These are phyloP conservation scores for Microcebus murinus DNA, from an alignment of 2,113 vertebrate species.

Conservation along the genomic window DNA sequence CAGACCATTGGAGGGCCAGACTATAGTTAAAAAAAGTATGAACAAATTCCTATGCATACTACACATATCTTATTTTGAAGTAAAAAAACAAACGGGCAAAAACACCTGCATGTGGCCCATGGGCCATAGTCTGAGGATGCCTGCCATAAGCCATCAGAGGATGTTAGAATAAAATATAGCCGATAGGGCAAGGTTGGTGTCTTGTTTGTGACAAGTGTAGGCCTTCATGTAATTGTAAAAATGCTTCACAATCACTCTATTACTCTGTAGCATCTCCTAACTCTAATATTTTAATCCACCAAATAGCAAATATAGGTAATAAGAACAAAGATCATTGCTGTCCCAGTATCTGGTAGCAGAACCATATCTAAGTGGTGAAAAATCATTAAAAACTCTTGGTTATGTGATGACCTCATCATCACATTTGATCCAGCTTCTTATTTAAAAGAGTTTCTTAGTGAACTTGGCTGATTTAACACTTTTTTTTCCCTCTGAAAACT, in stretches of 20 bases:
- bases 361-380: neutral
- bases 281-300: neutral
- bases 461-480: neutral
- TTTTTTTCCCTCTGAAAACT: neutral
- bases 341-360: neutral
- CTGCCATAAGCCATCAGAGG: neutral
- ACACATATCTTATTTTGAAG: too few relatives aligned
- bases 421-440: neutral
- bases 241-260: neutral
- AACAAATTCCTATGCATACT: too few relatives aligned
- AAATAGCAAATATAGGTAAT: neutral
- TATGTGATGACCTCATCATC: neutral
- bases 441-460: neutral
- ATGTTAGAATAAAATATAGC: neutral
- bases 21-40: too few relatives aligned
- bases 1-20: too few relatives aligned
- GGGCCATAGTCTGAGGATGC: too few relatives aligned
- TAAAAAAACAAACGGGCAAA: too few relatives aligned
- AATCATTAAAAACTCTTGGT: neutral
- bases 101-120: too few relatives aligned
- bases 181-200: neutral
- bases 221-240: neutral
- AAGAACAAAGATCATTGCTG: neutral
- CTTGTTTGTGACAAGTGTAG: neutral
- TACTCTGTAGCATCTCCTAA: neutral